Conservation (phyloP, 2,113 vertebrate species). For the Ammodytes dubius region DNA sequence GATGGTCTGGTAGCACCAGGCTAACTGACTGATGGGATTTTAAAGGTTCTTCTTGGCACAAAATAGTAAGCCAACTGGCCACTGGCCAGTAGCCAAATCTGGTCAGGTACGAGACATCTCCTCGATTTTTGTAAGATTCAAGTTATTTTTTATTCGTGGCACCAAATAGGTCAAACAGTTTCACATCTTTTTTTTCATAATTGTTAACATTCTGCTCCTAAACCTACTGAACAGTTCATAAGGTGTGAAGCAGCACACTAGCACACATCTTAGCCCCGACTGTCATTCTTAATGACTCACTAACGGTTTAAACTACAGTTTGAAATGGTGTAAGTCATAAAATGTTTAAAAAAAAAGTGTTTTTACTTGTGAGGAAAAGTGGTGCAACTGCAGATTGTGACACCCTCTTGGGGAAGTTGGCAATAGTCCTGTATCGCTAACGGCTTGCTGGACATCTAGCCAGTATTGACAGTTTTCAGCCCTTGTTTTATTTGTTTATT, state of each 20-base stretch:
- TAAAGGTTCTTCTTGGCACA: not conserved
- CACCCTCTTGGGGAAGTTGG: conserved; percentile 46
- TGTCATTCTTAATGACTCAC: conserved; percentile 12
- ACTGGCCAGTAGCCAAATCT: too few relatives aligned
- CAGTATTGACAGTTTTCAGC: conserved; percentile 21
- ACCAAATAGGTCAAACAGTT: not conserved
- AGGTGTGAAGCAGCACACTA: too few relatives aligned
- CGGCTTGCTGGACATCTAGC: conserved; percentile 27
- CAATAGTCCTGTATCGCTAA: conserved; percentile 15
- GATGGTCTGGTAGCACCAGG: too few relatives aligned
- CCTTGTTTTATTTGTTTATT: too few relatives aligned
- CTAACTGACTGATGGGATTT: not conserved
- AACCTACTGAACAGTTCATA: not conserved
- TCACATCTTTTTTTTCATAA: not conserved
- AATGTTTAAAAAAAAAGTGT: conserved; percentile 14
- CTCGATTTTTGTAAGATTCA: not conserved
- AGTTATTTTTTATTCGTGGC: not conserved
- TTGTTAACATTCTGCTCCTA: not conserved
- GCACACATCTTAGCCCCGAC: not conserved
- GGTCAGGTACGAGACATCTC: not conserved
- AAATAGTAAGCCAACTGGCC: too few relatives aligned
- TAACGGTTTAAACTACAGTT: conserved; percentile 11
- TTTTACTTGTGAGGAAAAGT: conserved; percentile 27
- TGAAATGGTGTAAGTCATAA: conserved; percentile 39
- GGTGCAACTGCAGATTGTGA: conserved; percentile 29